Evolutionary conservation across 2,888 invertebrate genomes (phyloP).

Genomic region (Gasteruption jaculator): DNA sequence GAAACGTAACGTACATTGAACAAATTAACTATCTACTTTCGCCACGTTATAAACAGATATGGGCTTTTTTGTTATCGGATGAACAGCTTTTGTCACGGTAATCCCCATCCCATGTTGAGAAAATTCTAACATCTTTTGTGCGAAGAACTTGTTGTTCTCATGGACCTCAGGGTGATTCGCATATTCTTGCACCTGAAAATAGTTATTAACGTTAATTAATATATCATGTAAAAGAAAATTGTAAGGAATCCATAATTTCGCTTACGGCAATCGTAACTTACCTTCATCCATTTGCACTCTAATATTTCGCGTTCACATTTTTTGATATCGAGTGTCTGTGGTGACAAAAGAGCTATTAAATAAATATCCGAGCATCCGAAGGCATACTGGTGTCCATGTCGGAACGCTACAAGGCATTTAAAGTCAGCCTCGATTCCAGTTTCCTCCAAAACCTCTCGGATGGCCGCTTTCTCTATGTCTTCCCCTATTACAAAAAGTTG

Average conservation of each 20-base stretch:
- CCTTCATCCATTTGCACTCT: constrained; percentile 77
- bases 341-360: constrained; percentile 69
- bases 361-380: constrained; percentile 88
- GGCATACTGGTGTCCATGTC: constrained; percentile 72
- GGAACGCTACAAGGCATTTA: constrained; percentile 68
- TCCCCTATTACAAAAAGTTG: constrained; percentile 64
- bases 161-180: constrained; percentile 68
- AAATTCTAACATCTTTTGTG: constrained; percentile 65
- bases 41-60: constrained; percentile 42
- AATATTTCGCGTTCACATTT: constrained; percentile 75
- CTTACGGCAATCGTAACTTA: constrained; percentile 43
- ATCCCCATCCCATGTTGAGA: constrained; percentile 61
- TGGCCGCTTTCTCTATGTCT: constrained; percentile 74
- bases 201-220: too few species aligned
- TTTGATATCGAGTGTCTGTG: constrained; percentile 60
- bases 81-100: constrained; percentile 55
- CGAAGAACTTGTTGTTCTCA: constrained; percentile 66
- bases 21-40: too few species aligned
- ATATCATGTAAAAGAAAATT: too few species aligned
- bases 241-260: too few species aligned
- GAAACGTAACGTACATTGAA: too few species aligned
- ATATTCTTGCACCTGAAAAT: constrained; percentile 59
- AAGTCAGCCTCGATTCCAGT: constrained; percentile 78
- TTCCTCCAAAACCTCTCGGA: constrained; percentile 86
- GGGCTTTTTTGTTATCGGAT: constrained; percentile 53